Evolutionary conservation across 1,140 invertebrate species (phyloP).

Genomic region (Drosophila bipectinata): DNA sequence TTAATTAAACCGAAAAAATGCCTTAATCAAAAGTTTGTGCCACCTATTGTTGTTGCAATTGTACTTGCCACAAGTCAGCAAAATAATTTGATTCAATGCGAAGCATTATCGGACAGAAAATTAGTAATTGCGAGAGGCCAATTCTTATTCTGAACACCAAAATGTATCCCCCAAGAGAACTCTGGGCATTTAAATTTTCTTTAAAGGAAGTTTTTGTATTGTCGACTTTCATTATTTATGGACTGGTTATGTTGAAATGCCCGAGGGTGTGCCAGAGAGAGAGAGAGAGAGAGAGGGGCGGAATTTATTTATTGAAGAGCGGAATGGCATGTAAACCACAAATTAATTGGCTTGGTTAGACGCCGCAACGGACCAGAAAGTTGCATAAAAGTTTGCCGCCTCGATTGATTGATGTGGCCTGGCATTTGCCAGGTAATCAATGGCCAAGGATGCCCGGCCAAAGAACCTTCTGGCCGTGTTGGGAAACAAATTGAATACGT

Average conservation of each 20-base stretch:
- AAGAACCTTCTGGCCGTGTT: constrained; percentile 22
- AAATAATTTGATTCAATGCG: constrained; percentile 38
- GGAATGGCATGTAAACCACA: constrained; percentile 64
- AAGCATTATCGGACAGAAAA: constrained; percentile 18
- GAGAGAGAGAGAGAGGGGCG: background rate
- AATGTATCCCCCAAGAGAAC: background rate
- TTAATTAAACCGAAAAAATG: constrained; percentile 61
- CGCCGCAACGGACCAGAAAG: constrained; percentile 53
- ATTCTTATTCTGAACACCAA: background rate
- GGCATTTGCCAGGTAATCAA: constrained; percentile 47
- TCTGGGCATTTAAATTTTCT: constrained; percentile 5
- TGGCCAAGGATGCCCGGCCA: constrained; percentile 11
- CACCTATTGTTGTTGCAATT: constrained; percentile 30
- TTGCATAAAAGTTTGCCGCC: constrained; percentile 64
- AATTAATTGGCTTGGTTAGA: constrained; percentile 72
- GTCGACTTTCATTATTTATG: constrained; percentile 33
- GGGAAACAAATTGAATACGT: constrained; percentile 27
- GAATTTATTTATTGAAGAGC: constrained; percentile 59
- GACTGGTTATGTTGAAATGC: constrained; percentile 23
- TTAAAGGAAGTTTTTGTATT: constrained; percentile 14
- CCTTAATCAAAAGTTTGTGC: constrained; percentile 43
- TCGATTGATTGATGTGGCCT: constrained; percentile 62
- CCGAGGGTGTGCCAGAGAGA: constrained; percentile 17
- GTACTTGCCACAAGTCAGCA: constrained; percentile 30
- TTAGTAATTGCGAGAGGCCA: background rate